phyloP scores from a whole-genome alignment of 2,113 vertebrate genomes.

The Strigops habroptila region DNA sequence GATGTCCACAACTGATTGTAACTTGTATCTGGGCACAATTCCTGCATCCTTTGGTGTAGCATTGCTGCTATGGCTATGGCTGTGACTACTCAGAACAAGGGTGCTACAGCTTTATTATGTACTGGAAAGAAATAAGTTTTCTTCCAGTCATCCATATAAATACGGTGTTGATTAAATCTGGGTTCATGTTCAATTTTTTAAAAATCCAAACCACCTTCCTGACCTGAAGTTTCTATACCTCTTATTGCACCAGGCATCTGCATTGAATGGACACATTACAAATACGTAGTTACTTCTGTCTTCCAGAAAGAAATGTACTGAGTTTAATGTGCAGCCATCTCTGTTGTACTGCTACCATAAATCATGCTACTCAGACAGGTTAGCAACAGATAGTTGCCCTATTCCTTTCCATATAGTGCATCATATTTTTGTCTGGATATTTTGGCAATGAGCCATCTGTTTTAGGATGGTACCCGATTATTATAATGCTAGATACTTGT shows the following conservation, averaged over 20 bases:
- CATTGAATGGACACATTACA: not conserved
- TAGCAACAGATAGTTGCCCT: not conserved
- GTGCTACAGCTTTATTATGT: rapidly evolving
- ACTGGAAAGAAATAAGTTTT: not conserved
- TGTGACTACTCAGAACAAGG: not conserved
- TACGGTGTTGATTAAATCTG: not conserved
- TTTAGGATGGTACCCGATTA: not conserved
- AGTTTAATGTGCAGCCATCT: not conserved
- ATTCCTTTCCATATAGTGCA: not conserved
- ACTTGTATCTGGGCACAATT: not conserved
- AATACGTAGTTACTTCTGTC: rapidly evolving
- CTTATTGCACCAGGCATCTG: no score
- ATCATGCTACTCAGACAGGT: rapidly evolving
- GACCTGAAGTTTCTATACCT: not conserved
- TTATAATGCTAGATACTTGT: not conserved
- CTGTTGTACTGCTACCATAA: rapidly evolving
- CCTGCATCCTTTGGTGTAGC: not conserved
- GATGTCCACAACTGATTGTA: not conserved
- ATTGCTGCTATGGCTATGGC: not conserved
- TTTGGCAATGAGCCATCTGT: not conserved
- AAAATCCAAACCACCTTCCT: not conserved
- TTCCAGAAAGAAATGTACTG: no score
- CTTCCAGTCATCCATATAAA: not conserved
- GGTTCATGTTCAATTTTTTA: not conserved
- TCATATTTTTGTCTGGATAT: not conserved